A percentile compares a stretch with the other conserved stretches of the same genome.
Evolutionary conservation across 2,888 invertebrate species (phyloP).

Genomic region (Drosophila phalerata): DNA sequence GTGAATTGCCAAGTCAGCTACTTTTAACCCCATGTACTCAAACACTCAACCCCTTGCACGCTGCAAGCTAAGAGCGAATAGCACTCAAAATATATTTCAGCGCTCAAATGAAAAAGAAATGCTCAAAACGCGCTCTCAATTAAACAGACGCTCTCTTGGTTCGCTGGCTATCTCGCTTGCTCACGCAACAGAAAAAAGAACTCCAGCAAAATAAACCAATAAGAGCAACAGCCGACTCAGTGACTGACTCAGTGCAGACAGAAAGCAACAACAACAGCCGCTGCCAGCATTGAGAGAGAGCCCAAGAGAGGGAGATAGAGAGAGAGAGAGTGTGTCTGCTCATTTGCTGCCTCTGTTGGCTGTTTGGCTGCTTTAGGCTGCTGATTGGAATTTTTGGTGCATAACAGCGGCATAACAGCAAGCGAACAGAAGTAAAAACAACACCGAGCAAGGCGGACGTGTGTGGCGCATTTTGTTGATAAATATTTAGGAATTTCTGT

Average conservation of each 20-base stretch:
- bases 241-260: constrained; percentile 32
- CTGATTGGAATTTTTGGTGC: constrained; percentile 64
- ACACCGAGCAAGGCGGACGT: constrained; percentile 65
- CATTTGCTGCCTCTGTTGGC: constrained; percentile 28
- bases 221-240: constrained; percentile 55
- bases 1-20: constrained; percentile 24
- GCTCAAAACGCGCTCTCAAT: constrained; percentile 31
- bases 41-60: constrained; percentile 4
- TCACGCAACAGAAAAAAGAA: constrained; percentile 15
- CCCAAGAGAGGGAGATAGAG: too few relatives aligned
- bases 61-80: constrained; percentile 5
- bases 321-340: constrained; percentile 21
- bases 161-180: neutral
- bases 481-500: constrained; percentile 57
- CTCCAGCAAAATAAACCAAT: constrained; percentile 67
- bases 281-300: constrained; percentile 29
- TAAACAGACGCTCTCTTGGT: constrained; percentile 21
- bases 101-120: constrained; percentile 14
- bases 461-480: constrained; percentile 59
- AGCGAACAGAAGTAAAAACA: constrained; percentile 62
- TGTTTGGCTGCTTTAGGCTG: constrained; percentile 32
- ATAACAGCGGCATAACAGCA: constrained; percentile 60
- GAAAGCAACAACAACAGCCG: constrained; percentile 10
- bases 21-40: constrained; percentile 8
- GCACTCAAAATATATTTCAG: constrained; percentile 27